Conservation (phyloP, 2,888 invertebrate species). For the Trimorus sp. region DNA sequence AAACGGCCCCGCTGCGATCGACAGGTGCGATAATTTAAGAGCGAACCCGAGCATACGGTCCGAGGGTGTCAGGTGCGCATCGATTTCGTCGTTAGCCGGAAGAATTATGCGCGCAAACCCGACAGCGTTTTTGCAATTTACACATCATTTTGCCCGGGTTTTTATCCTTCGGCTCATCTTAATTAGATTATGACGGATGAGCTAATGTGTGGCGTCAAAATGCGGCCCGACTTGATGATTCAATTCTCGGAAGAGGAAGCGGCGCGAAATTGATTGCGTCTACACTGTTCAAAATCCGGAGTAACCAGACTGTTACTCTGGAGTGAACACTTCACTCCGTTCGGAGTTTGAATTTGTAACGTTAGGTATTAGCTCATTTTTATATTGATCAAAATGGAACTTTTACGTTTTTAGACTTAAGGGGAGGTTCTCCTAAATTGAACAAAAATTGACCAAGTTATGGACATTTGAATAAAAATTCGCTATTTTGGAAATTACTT, state of each 20-base stretch:
- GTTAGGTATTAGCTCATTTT: too few species aligned
- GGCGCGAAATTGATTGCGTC: too few species aligned
- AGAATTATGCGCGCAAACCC: conserved; percentile 59
- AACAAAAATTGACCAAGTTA: too few species aligned
- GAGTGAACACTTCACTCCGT: too few species aligned
- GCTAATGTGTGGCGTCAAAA: conserved; percentile 52
- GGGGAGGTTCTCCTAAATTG: too few species aligned
- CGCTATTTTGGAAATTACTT: too few species aligned
- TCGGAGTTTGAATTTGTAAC: too few species aligned
- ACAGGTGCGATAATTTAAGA: conserved; percentile 67
- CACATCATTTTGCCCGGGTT: conserved; percentile 44
- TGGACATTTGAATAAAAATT: too few species aligned
- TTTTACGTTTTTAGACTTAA: too few species aligned
- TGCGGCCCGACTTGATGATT: conserved; percentile 47
- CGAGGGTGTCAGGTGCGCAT: conserved; percentile 66
- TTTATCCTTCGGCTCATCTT: conserved; percentile 57
- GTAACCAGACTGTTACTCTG: too few species aligned
- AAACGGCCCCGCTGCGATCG: conserved; percentile 49
- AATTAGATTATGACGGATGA: conserved; percentile 63
- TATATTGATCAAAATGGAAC: too few species aligned
- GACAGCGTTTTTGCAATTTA: conserved; percentile 49
- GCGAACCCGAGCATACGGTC: conserved; percentile 57
- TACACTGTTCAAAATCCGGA: too few species aligned
- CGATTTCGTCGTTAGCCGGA: conserved; percentile 66
- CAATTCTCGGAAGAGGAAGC: conserved; percentile 59